These are phyloP conservation scores for Hippocampus abdominalis DNA, from an alignment of 2,113 vertebrate species.

Conservation along the genomic window DNA sequence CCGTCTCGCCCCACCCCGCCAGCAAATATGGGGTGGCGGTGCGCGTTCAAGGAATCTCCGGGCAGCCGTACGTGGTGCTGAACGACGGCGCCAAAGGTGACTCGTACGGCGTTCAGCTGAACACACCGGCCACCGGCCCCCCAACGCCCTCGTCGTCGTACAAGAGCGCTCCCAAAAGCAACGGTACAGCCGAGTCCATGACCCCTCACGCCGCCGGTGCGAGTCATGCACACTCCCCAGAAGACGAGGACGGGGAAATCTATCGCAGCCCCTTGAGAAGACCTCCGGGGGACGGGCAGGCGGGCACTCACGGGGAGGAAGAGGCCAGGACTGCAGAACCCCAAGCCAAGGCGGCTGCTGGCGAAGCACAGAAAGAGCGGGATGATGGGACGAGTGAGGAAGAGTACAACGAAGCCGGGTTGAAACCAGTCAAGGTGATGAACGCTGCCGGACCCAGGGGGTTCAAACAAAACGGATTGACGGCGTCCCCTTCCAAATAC, in stretches of 20 bases:
- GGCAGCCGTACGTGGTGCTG: conserved; percentile 91
- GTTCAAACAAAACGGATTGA: conserved; percentile 27
- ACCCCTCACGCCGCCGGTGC: conserved; percentile 31
- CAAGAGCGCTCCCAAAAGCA: conserved; percentile 41
- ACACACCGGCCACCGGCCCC: conserved; percentile 48
- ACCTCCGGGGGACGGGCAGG: conserved; percentile 75
- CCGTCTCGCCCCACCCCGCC: conserved; percentile 56
- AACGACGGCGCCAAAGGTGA: conserved; percentile 87
- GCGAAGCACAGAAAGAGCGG: conserved; percentile 20
- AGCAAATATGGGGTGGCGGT: conserved; percentile 88
- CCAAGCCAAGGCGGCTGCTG: conserved; percentile 19
- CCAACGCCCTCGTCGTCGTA: conserved; percentile 68
- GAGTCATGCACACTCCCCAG: conserved; percentile 53
- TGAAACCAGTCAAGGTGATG: conserved; percentile 53
- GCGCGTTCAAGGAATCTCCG: conserved; percentile 90
- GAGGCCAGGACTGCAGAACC: conserved; percentile 16
- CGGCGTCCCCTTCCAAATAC: conserved; percentile 12
- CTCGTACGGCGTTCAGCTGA: conserved; percentile 84
- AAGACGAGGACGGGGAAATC: conserved; percentile 50
- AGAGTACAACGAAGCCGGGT: conserved; percentile 64
- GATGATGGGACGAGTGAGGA: conserved; percentile 12
- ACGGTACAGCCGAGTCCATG: conserved; percentile 22
- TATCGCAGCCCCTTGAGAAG: conserved; percentile 67
- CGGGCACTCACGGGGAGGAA: conserved; percentile 54
- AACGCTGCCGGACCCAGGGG: conserved; percentile 25